Evolutionary conservation across 2,797 vertebrate genomes (phyloP), one percentile per base, ranked within the genome.

Genomic region (Kryptolebias ocellatus): DNA sequence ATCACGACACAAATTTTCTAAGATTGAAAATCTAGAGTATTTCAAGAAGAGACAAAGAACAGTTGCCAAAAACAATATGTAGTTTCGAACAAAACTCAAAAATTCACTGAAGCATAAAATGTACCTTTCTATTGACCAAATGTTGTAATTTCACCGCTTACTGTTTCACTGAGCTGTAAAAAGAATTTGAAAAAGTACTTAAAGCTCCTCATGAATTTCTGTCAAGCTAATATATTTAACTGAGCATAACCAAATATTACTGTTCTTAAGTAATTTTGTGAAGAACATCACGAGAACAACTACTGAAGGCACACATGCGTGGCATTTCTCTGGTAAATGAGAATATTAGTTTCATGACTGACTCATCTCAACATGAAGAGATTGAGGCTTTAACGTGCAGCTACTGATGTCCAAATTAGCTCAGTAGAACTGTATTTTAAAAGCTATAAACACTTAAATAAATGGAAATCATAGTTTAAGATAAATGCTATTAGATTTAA

Each of bases 361-460:
- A 83, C 70, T 83, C 72, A 76, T 68, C 55, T 61, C 46, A 69
- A 31, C 44, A 81, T 74, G 27, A 67, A 24, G 24, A 57, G 1
- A 10, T 60, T 5, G 31, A 60, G 17, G n/a, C 28, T 18, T 44
- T 14, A 16, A 18, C 3, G 56, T 60, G 42, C 18, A 46, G 54
- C 37, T 7, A 16, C 0, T 2, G 63, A 44, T 31, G 50, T 59
- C 10, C 27, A 47, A 57, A 69, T 61, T 37, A 55, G 50, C 11
- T 29, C 50, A 3, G 3, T 18, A 8, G 4, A 42, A 17, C 27
- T 20, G 39, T 44, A 14, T 4, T 42, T 34, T 9, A 52, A 64
- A 81, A 65, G 49, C 17, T 45, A 9, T 39, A 12, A 39, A 39
- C 11, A 39, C 9, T 39, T 10, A 9, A 12, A 39, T 10, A 47